These are phyloP conservation scores for Rutilus rutilus DNA, from an alignment of 2,113 vertebrate genomes.

Conservation along the genomic window DNA sequence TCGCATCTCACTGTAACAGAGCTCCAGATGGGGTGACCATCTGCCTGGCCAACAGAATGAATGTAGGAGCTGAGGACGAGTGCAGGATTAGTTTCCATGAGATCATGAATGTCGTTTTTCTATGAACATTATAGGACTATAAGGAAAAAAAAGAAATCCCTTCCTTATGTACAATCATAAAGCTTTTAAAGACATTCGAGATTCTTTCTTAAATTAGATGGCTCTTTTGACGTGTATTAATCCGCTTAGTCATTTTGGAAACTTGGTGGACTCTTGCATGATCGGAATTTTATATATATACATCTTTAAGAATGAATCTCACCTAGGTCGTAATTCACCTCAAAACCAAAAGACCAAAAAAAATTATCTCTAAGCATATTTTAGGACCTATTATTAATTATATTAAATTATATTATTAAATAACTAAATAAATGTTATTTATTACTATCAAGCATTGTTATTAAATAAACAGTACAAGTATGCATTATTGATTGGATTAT, in stretches of 20 bases:
- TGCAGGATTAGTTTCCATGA: conserved; percentile 45
- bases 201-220: neutral
- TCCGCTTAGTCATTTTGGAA: neutral
- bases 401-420: neutral
- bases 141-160: neutral
- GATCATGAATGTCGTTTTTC: conserved; percentile 15
- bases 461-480: neutral
- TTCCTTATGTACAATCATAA: neutral
- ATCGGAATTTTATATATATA: too few relatives aligned
- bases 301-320: neutral
- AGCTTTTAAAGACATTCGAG: neutral
- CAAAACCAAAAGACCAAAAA: too few relatives aligned
- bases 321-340: neutral
- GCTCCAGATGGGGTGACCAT: conserved; percentile 57
- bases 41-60: conserved; percentile 42
- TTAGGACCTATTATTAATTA: too few relatives aligned
- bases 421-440: neutral
- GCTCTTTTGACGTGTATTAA: neutral
- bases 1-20: conserved; percentile 9
- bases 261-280: neutral
- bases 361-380: too few relatives aligned
- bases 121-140: conserved; percentile 9
- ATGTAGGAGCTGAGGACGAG: conserved; percentile 25
- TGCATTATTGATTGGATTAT: neutral
- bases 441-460: neutral